Base-by-base conservation (phyloP, 2,113 vertebrate species). In the Macaca mulatta region DNA sequence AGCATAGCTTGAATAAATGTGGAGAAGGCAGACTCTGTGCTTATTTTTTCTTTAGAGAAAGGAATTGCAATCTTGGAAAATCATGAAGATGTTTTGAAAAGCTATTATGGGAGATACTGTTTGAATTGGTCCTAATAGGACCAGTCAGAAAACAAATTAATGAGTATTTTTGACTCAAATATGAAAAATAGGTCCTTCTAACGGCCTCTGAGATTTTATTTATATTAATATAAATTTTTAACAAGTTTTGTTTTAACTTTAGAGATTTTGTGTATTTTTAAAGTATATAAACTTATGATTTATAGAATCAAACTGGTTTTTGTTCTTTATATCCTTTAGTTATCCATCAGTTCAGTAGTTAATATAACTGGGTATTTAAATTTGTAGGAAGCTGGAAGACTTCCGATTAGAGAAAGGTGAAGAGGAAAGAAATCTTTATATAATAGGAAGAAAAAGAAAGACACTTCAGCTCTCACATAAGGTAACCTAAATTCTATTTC, bases 321-420 rank as follows among this genome's bases (percentile, higher is more conserved):
- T 88, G 0, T n/a, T 84, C 16, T 61, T 32, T 81, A 22, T 93
- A 59, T 40, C 23, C 2, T 81, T 79, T 72, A 40, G 17, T 92
- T 64, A 84, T 27, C 16, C 25, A n/a, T 85, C 32, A 72, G 8
- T 86, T 95, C 38, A 48, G 10, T 92, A 90, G 61, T 80, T 48
- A 10, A 88, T 95, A 17, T 80, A 52, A 95, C 9, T 87, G 85
- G 69, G 5, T 82, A 59, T 38, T 96, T 95, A 50, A 55, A 91
- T 97, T 97, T 96, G 12, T 83, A 99, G 99, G 97, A 97, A 99
- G 52, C 99, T 99, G 96, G 99, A 99, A 96, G 98, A 99, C 8
- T 99, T 99, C 91, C 98, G 99, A 85, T 97, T 98, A 82, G 98
- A 99, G n/a, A 99, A 99, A 98, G 99, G 99, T 32, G 99, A 99